Percentiles rank a stretch among this genome's conserved stretches.
Evolutionary conservation across 2,113 vertebrate genomes (phyloP).

Genomic region (Strigops habroptila): DNA sequence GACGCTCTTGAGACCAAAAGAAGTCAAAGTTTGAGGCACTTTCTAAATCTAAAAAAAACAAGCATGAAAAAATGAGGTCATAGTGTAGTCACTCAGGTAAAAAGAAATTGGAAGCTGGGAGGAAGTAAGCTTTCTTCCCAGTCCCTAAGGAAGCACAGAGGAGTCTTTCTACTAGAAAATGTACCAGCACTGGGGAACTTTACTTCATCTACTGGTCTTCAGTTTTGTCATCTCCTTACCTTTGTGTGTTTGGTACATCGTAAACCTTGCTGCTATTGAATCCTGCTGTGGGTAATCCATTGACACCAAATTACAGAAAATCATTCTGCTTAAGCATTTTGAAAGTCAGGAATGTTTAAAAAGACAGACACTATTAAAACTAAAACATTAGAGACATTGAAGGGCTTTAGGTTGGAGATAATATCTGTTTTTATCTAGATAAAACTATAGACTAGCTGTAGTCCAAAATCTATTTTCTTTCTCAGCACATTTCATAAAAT

Average conservation of each 20-base stretch:
- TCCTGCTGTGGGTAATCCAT: neutral
- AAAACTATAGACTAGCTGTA: neutral
- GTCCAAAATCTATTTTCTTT: neutral
- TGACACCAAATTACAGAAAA: neutral
- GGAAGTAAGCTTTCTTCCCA: neutral
- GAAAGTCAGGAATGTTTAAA: neutral
- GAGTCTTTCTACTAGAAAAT: neutral
- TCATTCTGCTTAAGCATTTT: neutral
- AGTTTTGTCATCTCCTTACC: neutral
- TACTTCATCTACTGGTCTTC: neutral
- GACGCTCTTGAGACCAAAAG: neutral
- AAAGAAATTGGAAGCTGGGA: neutral
- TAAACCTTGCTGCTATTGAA: neutral
- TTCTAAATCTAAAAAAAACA: neutral
- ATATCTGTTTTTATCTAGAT: neutral
- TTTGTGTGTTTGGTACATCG: neutral
- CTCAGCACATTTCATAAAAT: neutral
- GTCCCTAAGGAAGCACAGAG: neutral
- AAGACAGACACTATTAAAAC: neutral
- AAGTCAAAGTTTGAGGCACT: neutral
- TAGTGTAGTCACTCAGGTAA: neutral
- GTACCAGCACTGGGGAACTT: neutral
- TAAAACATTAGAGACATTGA: neutral
- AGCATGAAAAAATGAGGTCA: neutral
- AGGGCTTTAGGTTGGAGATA: neutral